Evolutionary conservation across 1,140 invertebrate species (phyloP), one percentile per base, ranked within the genome.

Genomic region (Saxidomus purpurata): DNA sequence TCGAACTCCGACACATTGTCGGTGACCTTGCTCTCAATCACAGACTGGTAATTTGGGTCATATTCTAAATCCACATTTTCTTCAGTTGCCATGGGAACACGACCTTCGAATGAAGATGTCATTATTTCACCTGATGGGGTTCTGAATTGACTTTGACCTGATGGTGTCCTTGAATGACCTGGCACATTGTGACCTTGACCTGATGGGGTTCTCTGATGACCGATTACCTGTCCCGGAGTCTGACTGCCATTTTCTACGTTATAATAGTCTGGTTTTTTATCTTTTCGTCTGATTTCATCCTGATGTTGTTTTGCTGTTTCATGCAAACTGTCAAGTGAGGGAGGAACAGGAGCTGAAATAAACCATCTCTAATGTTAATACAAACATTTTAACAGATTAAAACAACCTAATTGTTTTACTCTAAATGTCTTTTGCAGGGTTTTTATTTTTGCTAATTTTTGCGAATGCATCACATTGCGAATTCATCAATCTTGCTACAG

Each of bases 241-340:
- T 74, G 63, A 19, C 43, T 69, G 4, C 47, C 34, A 22, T 47
- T 43, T 13, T 88, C 86, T 11, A 89, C 3, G 36, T 89, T 84
- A 28, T 89, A 84, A 55, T 89, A 84, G 69, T 84, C 80, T 40
- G 63, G 67, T 59, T 89, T 76, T 19, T 38, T 55, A n/a, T 87
- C 84, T 90, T 91, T n/a, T 74, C 91, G 59, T 91, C 89, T 19
- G 89, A 92, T 25, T 89, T 91, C 71, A 83, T 59, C 87, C 25
- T 89, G 87, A 63, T 89, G 87, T 1, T 90, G 90, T 69, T 92
- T 92, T 80, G 91, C 92, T 84, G 93, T 93, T 67, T 90, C 83
- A 71, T 93, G 93, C 0, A 94, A 83, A 49, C 92, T 92, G 77
- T 94, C 93, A 28, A 94, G 87, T 8, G 93, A 94, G n/a, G 93